phyloP scores from a whole-genome alignment of 2,888 invertebrate genomes.

The Brachylomia viminalis region DNA sequence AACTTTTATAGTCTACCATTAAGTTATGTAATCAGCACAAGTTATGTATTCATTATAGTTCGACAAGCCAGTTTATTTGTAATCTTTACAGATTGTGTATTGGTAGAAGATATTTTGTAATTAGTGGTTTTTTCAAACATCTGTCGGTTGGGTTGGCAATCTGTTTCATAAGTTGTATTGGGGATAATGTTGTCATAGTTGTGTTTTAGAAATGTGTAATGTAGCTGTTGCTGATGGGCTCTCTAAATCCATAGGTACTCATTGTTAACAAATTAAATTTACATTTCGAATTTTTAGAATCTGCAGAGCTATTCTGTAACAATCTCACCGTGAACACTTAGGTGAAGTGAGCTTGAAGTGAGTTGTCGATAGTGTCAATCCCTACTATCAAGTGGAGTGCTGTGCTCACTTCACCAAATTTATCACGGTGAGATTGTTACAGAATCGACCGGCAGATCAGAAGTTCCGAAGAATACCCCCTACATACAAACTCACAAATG shows the following conservation, averaged over 20 bases:
- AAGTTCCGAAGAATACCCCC: too few relatives aligned
- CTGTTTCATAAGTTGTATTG: constrained; percentile 32
- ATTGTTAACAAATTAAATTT: too few relatives aligned
- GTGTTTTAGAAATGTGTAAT: background rate
- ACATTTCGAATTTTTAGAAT: too few relatives aligned
- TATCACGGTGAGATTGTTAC: too few relatives aligned
- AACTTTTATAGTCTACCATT: constrained; percentile 30
- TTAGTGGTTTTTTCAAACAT: constrained; percentile 12
- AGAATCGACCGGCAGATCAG: too few relatives aligned
- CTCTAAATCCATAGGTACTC: background rate
- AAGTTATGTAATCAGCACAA: constrained; percentile 63
- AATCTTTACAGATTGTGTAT: constrained; percentile 25
- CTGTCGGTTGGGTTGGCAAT: constrained; percentile 18
- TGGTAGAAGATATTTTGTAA: constrained; percentile 42
- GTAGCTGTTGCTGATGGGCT: background rate
- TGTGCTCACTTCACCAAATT: too few relatives aligned
- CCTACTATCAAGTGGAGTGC: too few relatives aligned
- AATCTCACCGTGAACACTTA: too few relatives aligned
- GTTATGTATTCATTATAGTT: constrained; percentile 52
- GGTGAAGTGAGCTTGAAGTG: too few relatives aligned
- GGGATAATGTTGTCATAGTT: constrained; percentile 14
- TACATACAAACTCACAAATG: background rate
- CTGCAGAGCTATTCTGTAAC: too few relatives aligned
- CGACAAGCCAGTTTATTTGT: constrained; percentile 41
- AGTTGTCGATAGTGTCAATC: too few relatives aligned